phyloP scores from a whole-genome alignment of 2,888 invertebrate species.

The Drosophila tripunctata region DNA sequence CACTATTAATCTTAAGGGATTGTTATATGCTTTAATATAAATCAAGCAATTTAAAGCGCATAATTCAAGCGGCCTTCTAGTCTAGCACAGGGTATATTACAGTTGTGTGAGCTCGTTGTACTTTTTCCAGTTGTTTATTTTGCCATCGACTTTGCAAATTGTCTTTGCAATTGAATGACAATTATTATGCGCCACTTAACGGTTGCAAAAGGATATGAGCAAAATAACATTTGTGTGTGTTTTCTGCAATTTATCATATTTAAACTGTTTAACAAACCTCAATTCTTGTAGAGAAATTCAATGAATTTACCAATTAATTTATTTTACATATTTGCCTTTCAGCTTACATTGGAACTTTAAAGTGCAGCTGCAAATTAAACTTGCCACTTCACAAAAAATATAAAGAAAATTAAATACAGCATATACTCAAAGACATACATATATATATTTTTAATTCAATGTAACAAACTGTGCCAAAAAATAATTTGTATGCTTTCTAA shows the following conservation, averaged over 20 bases:
- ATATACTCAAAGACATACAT: slow-evolving; percentile 32
- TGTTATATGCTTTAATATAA: too few relatives aligned
- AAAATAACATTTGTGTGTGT: too few relatives aligned
- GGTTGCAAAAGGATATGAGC: slow-evolving; percentile 1
- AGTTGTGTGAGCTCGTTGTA: neutral
- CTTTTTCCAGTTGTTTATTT: neutral
- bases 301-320: neutral
- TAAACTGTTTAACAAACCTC: neutral
- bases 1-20: too few relatives aligned
- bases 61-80: too few relatives aligned
- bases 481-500: slow-evolving; percentile 38
- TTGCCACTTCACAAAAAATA: slow-evolving; percentile 25
- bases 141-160: slow-evolving; percentile 56
- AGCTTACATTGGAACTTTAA: slow-evolving; percentile 17
- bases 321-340: slow-evolving; percentile 1
- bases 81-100: too few relatives aligned
- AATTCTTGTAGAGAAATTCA: neutral
- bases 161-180: slow-evolving; percentile 48
- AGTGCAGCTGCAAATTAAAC: slow-evolving; percentile 6
- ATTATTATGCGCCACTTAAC: slow-evolving; percentile 21
- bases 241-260: slow-evolving; percentile 7
- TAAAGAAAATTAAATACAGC: slow-evolving; percentile 2
- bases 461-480: slow-evolving; percentile 67
- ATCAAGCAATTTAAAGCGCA: too few relatives aligned
- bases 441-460: slow-evolving; percentile 9